These are phyloP conservation scores for Suricata suricatta DNA, from an alignment of 2,113 vertebrate species.

Conservation along the genomic window DNA sequence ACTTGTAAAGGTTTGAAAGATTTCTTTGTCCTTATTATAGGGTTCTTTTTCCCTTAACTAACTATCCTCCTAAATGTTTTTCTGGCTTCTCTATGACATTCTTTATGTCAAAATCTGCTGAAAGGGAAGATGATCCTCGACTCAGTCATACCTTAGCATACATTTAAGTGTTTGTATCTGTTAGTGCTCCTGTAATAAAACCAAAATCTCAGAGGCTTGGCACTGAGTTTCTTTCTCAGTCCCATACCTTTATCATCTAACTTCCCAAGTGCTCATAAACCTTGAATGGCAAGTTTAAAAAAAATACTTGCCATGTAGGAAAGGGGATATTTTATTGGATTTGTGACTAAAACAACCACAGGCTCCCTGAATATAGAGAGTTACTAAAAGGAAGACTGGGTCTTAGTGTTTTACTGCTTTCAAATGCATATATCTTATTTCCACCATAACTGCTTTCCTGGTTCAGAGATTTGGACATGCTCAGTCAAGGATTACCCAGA, in stretches of 20 bases:
- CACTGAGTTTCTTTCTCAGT: not conserved
- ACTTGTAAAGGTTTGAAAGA: not conserved
- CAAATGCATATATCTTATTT: not conserved
- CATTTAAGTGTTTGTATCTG: not conserved
- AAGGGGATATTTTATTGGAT: not conserved
- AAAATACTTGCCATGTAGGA: not conserved
- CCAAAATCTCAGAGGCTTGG: not conserved
- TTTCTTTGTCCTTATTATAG: not conserved
- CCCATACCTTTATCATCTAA: not conserved
- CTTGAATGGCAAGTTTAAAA: slow-evolving; percentile 13
- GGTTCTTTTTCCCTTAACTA: not conserved
- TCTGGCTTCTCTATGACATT: not conserved
- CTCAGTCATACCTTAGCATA: not conserved
- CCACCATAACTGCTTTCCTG: not conserved
- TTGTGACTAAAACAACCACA: not conserved
- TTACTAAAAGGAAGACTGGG: not conserved
- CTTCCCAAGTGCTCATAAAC: not conserved
- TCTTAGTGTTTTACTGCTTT: not conserved
- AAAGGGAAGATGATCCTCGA: not conserved
- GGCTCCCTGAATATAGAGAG: not conserved
- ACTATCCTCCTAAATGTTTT: not conserved
- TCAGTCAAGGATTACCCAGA: not conserved
- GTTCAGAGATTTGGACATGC: not conserved
- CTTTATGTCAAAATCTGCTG: not conserved
- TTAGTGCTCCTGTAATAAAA: not conserved